A percentile compares a stretch with the other conserved stretches of the same genome.
These are phyloP conservation scores for Pelobates cultripes DNA, from an alignment of 2,797 vertebrate genomes.

Conservation along the genomic window DNA sequence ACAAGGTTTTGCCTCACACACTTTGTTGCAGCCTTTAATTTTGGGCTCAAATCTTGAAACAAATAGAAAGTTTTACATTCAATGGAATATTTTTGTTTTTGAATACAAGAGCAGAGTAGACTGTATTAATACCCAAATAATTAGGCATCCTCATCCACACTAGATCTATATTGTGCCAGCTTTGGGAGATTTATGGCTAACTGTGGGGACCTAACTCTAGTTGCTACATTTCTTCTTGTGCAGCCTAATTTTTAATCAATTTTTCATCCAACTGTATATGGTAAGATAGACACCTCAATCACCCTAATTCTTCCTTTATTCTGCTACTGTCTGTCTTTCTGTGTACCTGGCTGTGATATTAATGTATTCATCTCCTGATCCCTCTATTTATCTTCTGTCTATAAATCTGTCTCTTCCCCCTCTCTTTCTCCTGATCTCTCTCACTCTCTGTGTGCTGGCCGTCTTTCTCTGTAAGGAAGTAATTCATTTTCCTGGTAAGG, in stretches of 20 bases:
- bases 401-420: slow-evolving; percentile 43
- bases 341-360: slow-evolving; percentile 32
- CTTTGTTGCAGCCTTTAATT: too few species aligned
- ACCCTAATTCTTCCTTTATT: slow-evolving; percentile 36
- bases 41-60: too few species aligned
- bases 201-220: slow-evolving; percentile 6
- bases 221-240: slow-evolving; percentile 27
- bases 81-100: background rate
- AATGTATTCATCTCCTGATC: slow-evolving; percentile 46
- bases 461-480: slow-evolving; percentile 50
- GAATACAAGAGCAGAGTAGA: background rate
- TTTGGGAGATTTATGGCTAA: slow-evolving; percentile 41
- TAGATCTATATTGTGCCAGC: slow-evolving; percentile 16
- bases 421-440: slow-evolving; percentile 12
- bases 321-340: slow-evolving; percentile 33
- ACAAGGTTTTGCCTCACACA: too few species aligned
- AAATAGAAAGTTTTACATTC: too few species aligned
- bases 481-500: slow-evolving; percentile 51
- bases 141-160: slow-evolving; percentile 36
- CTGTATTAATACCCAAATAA: slow-evolving; percentile 17
- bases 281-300: slow-evolving; percentile 46
- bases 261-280: slow-evolving; percentile 52
- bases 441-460: slow-evolving; percentile 21
- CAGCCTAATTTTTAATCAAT: slow-evolving; percentile 50
- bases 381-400: slow-evolving; percentile 42